Evolutionary conservation across 1,140 invertebrate species (phyloP), one percentile per base, ranked within the genome.

Genomic region (Ceratina calcarata): DNA sequence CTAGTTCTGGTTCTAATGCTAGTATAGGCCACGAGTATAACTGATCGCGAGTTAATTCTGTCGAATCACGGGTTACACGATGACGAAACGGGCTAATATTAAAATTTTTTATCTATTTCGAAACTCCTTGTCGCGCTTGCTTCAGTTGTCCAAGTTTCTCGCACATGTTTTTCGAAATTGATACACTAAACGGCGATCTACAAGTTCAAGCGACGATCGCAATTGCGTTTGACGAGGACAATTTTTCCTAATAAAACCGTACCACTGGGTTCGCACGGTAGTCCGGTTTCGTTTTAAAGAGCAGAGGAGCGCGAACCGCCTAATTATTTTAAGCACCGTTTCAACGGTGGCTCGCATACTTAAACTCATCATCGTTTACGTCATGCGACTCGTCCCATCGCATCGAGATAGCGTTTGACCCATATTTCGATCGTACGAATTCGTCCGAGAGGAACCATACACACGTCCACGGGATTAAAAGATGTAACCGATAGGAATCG

Each of bases 341-440:
- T 45, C 16, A n/a, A 69, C 24, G 18, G 20, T 22, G 15, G 13
- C 49, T 68, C 10, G 22, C 22, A 68, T 37, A 60, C 57, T 49
- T 61, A 27, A 53, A 65, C 12, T 16, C 67, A 22, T 57, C 24
- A 1, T 22, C 49, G 60, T 55, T 32, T 10, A 16, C n/a, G 58
- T 75, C 24, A n/a, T 7, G 3, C n/a, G 8, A 13, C 22, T 18
- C n/a, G 32, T 55, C 65, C 27, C 45, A 66, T 37, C 24, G 51
- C 45, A 55, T 37, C 45, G 18, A 65, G 72, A 66, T 75, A 75
- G 27, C 45, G 53, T 51, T 75, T 22, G 72, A 66, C 72, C 72
- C 32, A 57, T 45, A 57, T 65, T 16, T 12, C 22, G 22, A 22
- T 66, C 27, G 51, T 24, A 37, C 1, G 32, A 66, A 32, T 24